Evolutionary conservation across 2,888 invertebrate species (phyloP).

Genomic region (Parapristionchus giblindavisi): DNA sequence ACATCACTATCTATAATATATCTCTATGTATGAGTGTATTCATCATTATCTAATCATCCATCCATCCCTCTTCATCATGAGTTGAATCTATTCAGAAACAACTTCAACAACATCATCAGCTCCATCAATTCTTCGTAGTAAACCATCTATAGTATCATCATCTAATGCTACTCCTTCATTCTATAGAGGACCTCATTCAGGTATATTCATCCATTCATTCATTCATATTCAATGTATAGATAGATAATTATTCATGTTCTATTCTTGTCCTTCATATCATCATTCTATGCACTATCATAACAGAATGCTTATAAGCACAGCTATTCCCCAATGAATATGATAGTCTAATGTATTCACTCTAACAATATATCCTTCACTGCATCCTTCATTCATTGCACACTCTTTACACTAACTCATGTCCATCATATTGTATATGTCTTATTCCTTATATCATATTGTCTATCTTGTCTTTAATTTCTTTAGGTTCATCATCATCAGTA

Average conservation of each 20-base stretch:
- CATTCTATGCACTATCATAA: constrained; percentile 1
- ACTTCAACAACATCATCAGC: constrained; percentile 6
- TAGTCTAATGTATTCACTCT: not conserved
- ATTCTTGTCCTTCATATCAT: constrained; percentile 5
- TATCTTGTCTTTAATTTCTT: not conserved
- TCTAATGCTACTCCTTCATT: not conserved
- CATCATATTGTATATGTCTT: too few species aligned
- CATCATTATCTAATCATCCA: too few species aligned
- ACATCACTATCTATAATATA: too few species aligned
- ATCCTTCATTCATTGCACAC: not conserved
- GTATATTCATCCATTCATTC: constrained; percentile 3
- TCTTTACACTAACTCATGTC: too few species aligned
- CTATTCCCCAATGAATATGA: not conserved
- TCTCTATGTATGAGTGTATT: too few species aligned
- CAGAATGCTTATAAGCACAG: not conserved
- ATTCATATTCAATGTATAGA: not conserved
- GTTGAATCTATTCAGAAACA: constrained; percentile 1
- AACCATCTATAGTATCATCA: constrained; percentile 1
- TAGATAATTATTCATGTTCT: not conserved
- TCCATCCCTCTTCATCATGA: too few species aligned
- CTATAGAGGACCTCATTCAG: constrained; percentile 25
- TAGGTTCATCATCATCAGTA: constrained; percentile 30
- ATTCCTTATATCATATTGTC: too few species aligned
- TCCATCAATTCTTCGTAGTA: constrained; percentile 3
- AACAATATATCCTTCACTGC: not conserved